A percentile compares a stretch with the other conserved stretches of the same genome.
phyloP scores from a whole-genome alignment of 1,140 invertebrate species.

The Steinernema feltiae region DNA sequence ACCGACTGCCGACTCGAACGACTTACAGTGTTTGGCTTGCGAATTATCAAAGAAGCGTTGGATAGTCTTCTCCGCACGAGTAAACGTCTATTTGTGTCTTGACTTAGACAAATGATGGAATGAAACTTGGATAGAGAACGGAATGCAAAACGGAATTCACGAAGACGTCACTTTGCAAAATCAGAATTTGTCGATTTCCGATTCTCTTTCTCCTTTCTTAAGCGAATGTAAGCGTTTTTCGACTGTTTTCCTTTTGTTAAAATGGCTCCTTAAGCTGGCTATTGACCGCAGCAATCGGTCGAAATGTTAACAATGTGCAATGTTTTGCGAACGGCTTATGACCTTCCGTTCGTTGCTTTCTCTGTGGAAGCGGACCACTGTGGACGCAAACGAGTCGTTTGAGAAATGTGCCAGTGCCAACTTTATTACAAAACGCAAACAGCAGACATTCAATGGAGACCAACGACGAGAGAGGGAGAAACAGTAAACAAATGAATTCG shows the following conservation, averaged over 20 bases:
- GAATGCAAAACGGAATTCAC: no score
- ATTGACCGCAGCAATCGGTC: no score
- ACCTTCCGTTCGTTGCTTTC: neutral
- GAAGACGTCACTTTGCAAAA: no score
- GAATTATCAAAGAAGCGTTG: conserved; percentile 6
- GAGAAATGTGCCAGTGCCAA: neutral
- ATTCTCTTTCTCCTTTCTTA: no score
- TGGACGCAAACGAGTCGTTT: neutral
- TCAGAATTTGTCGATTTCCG: no score
- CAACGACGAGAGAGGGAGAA: neutral
- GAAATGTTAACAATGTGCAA: neutral
- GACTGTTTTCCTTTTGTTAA: no score
- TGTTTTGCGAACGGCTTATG: neutral
- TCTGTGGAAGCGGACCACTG: neutral
- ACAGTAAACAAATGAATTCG: conserved; percentile 12
- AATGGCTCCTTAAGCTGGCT: no score
- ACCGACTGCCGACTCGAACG: neutral
- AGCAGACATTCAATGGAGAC: neutral
- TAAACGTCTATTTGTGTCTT: no score
- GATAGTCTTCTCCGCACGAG: neutral
- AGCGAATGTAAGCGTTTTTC: no score
- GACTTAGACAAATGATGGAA: neutral
- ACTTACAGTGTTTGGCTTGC: neutral
- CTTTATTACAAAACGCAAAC: conserved; percentile 3
- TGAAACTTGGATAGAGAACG: no score